Percentiles rank a stretch among this genome's conserved stretches.
These are phyloP conservation scores for Labrus mixtus DNA, from an alignment of 2,113 vertebrate genomes.

Conservation along the genomic window DNA sequence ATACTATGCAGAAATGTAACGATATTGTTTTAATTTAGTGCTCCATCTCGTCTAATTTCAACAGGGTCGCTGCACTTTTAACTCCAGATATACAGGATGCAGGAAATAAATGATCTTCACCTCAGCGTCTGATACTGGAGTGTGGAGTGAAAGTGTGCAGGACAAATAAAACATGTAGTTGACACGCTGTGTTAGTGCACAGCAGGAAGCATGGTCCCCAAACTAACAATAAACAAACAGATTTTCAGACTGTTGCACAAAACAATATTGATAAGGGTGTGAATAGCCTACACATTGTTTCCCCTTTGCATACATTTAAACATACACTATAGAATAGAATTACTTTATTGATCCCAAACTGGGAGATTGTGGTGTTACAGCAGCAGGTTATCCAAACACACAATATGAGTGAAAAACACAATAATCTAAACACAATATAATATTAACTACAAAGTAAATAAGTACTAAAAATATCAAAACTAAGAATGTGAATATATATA, in stretches of 20 bases:
- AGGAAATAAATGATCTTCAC: background rate
- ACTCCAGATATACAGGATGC: rapidly evolving
- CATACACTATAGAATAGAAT: background rate
- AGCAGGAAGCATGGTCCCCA: slow-evolving; percentile 31
- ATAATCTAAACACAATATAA: too few relatives aligned
- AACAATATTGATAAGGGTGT: background rate
- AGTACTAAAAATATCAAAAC: too few relatives aligned
- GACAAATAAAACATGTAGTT: background rate
- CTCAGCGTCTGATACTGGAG: background rate
- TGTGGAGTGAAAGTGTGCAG: background rate
- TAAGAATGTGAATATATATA: too few relatives aligned
- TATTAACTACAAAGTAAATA: too few relatives aligned
- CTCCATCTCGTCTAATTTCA: background rate
- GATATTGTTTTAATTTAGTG: background rate
- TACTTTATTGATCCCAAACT: too few relatives aligned
- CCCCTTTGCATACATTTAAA: background rate
- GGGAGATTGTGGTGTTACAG: too few relatives aligned
- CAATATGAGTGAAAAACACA: too few relatives aligned
- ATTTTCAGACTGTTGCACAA: background rate
- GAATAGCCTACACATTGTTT: too few relatives aligned
- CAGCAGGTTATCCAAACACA: too few relatives aligned
- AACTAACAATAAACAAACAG: slow-evolving; percentile 30
- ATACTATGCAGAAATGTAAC: slow-evolving; percentile 1
- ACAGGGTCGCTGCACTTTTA: rapidly evolving
- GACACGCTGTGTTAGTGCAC: slow-evolving; percentile 30